Percentiles rank a stretch among this genome's conserved stretches.
These are phyloP conservation scores for Molanna angustata DNA, from an alignment of 2,888 invertebrate genomes.

Conservation along the genomic window DNA sequence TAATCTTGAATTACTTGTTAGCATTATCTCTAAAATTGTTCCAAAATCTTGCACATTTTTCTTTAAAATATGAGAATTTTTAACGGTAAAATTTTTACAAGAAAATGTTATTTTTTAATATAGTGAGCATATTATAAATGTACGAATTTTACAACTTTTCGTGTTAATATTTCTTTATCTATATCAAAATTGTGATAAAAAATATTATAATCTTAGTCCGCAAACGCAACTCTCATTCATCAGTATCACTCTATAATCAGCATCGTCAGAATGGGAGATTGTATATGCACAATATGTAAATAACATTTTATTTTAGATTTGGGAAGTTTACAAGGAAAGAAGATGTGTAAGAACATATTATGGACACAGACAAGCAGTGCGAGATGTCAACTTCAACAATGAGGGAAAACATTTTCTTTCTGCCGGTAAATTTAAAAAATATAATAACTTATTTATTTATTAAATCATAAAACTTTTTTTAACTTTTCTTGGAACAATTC, in stretches of 20 bases:
- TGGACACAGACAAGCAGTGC: slow-evolving; percentile 95
- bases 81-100: no score
- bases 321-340: slow-evolving; percentile 97
- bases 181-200: not conserved
- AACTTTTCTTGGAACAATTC: not conserved
- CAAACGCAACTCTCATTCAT: no score
- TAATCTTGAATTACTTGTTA: no score
- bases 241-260: no score
- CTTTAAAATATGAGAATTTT: no score
- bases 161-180: not conserved
- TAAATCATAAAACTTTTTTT: not conserved
- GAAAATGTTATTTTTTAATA: no score
- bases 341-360: slow-evolving; percentile 92
- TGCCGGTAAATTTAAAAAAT: slow-evolving; percentile 66
- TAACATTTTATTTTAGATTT: slow-evolving; percentile 63
- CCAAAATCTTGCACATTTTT: no score
- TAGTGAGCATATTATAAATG: no score
- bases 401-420: slow-evolving; percentile 90
- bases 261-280: no score
- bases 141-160: no score
- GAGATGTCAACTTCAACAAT: slow-evolving; percentile 96
- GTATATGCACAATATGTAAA: no score
- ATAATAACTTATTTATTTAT: slow-evolving; percentile 1
- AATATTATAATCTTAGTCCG: not conserved
- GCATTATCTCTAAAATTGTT: no score